phyloP scores from a whole-genome alignment of 2,888 invertebrate genomes.

The Trissoscelio sp. region DNA sequence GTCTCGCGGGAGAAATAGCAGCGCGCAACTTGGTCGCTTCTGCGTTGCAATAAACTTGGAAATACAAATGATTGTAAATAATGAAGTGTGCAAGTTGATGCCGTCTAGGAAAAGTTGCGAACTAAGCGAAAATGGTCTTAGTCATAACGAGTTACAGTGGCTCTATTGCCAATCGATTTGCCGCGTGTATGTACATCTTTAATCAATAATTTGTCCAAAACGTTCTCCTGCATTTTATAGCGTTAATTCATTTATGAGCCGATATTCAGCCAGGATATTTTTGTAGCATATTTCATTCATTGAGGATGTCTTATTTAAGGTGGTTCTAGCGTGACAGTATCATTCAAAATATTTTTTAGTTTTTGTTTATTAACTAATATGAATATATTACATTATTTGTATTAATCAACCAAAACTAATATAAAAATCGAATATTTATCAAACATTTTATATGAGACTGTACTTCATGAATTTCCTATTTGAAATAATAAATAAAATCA shows the following conservation, averaged over 20 bases:
- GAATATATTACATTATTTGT: too few relatives aligned
- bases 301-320: too few relatives aligned
- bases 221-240: neutral
- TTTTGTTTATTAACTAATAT: too few relatives aligned
- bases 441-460: too few relatives aligned
- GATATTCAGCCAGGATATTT: too few relatives aligned
- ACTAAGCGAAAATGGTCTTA: slow-evolving; percentile 21
- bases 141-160: slow-evolving; percentile 7
- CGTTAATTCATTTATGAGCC: slow-evolving; percentile 9
- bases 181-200: slow-evolving; percentile 23
- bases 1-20: slow-evolving; percentile 15
- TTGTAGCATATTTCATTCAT: too few relatives aligned
- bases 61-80: slow-evolving; percentile 32
- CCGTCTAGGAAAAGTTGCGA: slow-evolving; percentile 28
- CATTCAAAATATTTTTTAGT: too few relatives aligned
- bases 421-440: too few relatives aligned
- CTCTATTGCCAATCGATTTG: slow-evolving; percentile 35
- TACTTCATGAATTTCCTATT: too few relatives aligned
- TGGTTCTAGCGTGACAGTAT: too few relatives aligned
- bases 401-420: too few relatives aligned
- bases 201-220: slow-evolving; percentile 36
- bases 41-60: slow-evolving; percentile 36
- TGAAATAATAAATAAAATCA: too few relatives aligned
- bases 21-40: neutral
- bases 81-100: slow-evolving; percentile 36